phyloP scores from a whole-genome alignment of 2,113 vertebrate genomes.

The Silurus meridionalis region DNA sequence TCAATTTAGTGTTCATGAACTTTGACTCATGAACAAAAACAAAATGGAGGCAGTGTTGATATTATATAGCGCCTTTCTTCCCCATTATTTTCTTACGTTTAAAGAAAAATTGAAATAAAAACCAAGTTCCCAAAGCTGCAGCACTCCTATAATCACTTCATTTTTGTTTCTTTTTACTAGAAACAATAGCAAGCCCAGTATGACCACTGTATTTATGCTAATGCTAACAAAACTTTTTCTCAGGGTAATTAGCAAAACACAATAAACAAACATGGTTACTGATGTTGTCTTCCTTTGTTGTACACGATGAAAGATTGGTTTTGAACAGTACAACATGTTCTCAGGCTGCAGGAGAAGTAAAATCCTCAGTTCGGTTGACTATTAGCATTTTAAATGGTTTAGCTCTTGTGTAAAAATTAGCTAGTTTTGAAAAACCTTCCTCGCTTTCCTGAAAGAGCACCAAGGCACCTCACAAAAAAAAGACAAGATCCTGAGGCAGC shows the following conservation, averaged over 20 bases:
- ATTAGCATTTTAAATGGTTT: neutral
- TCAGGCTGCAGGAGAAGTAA: neutral
- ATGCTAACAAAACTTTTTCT: constrained; percentile 1
- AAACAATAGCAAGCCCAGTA: neutral
- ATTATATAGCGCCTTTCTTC: neutral
- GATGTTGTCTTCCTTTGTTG: neutral
- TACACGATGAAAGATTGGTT: neutral
- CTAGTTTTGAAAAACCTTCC: neutral
- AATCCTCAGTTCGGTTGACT: neutral
- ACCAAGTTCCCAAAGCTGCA: neutral
- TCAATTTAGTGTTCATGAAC: neutral
- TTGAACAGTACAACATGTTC: neutral
- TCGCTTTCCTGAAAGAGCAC: neutral
- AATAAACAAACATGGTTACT: neutral
- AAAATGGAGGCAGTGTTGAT: neutral
- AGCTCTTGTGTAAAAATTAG: neutral
- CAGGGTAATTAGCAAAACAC: constrained; percentile 7
- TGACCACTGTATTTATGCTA: neutral
- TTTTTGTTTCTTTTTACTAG: neutral
- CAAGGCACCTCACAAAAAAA: neutral
- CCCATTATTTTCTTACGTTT: neutral
- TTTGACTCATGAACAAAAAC: neutral
- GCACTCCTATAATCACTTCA: neutral
- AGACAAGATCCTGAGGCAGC: constrained; percentile 7
- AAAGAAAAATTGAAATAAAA: neutral